Base-by-base conservation (phyloP, 2,888 invertebrate species). In the Anthophora plumipes region DNA sequence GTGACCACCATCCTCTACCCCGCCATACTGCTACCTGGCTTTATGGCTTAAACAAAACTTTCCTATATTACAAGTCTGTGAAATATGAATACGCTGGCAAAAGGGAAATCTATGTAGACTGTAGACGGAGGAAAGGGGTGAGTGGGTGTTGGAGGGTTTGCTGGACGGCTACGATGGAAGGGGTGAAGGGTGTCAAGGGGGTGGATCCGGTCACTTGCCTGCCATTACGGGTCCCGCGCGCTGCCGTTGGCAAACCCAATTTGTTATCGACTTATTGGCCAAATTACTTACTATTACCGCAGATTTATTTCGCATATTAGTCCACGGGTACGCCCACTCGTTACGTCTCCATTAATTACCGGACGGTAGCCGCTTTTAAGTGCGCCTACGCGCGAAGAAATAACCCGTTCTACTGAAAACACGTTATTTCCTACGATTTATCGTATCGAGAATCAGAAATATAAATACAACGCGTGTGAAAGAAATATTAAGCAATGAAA, bases 241-340 rank as follows among this genome's bases (percentile, higher is more conserved):
- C 91, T 91, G 91, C 90, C 91, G 91, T 89, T 92, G 92, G 92
- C 91, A 91, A 92, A 92, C 90, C 90, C 93, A 92, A 93, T 93
- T 93, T 93, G 93, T 93, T 93, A 93, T 93, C 93, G 93, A 93
- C 93, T 93, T 93, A 93, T 92, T 91, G 92, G 90, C 91, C 91
- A 92, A 92, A 91, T 91, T 92, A 92, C 93, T 93, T 93, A 93
- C 93, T 92, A 93, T 93, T 93, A 93, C 92, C 92, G 91, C 92
- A 93, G 93, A 93, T 93, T 93, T 93, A 93, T 93, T 92, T 91
- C 91, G 85, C 91, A 87, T 92, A 93, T 93, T 93, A 93, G 92
- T 88, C 86, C 80, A 76, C 83, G 88, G 85, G 73, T 88, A 88
- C 90, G 88, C 90, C 90, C 89, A 88, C 91, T 88, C 90, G 88